phyloP scores from a whole-genome alignment of 2,113 vertebrate species.

The Phasianus colchicus region DNA sequence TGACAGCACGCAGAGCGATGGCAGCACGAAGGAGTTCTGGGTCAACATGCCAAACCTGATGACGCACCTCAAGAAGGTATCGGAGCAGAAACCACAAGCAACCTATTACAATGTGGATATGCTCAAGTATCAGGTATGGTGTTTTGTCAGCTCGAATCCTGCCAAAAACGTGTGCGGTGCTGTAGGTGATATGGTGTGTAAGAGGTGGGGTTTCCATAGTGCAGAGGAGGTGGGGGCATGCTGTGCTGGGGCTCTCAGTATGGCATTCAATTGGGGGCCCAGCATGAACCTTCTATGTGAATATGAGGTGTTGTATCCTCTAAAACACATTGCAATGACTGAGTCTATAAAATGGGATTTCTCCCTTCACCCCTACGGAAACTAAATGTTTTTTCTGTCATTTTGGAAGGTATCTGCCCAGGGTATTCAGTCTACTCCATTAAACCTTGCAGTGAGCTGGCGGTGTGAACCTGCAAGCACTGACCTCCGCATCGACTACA shows the following conservation, averaged over 20 bases:
- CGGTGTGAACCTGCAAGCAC: conserved; percentile 90
- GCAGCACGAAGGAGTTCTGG: conserved; percentile 93
- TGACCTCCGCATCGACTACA: conserved; percentile 97
- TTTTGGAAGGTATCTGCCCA: conserved; percentile 89
- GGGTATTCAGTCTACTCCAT: conserved; percentile 95
- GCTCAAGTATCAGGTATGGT: conserved; percentile 96
- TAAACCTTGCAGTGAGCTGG: conserved; percentile 97
- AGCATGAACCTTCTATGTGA: background rate
- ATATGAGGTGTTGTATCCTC: background rate
- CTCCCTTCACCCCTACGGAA: background rate
- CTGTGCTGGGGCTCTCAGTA: background rate
- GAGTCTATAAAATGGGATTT: conserved; percentile 16
- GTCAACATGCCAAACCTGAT: conserved; percentile 98
- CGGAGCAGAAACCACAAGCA: conserved; percentile 96
- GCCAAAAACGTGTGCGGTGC: background rate
- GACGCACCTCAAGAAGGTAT: conserved; percentile 95
- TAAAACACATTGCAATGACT: background rate
- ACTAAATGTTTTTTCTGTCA: conserved; percentile 72
- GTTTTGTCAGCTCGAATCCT: background rate
- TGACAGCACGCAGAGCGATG: conserved; percentile 82
- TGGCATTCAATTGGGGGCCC: background rate
- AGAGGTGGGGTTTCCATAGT: background rate
- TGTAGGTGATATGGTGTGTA: background rate
- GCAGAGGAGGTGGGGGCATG: background rate
- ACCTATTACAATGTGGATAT: conserved; percentile 99